phyloP scores from a whole-genome alignment of 1,140 invertebrate genomes.

The Drosophila nebulosa region DNA sequence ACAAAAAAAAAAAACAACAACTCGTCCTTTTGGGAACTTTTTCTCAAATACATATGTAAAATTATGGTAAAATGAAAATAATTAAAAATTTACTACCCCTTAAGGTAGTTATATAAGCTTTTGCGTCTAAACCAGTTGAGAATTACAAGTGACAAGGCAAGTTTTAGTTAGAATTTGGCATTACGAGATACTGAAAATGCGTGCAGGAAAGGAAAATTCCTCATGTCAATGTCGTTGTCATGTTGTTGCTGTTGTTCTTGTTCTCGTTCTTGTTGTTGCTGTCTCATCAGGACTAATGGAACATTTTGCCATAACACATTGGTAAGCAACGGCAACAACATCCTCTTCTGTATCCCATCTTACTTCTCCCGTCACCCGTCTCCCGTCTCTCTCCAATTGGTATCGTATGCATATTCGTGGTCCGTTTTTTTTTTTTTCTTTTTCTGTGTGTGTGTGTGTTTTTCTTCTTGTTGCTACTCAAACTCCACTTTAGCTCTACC shows the following conservation, averaged over 20 bases:
- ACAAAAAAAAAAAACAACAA: too few species aligned
- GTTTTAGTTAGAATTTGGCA: too few species aligned
- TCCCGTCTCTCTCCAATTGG: not conserved
- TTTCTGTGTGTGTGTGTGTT: too few species aligned
- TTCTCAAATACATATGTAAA: too few species aligned
- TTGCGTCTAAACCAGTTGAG: constrained; percentile 5
- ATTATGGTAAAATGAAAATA: too few species aligned
- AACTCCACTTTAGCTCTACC: constrained; percentile 31
- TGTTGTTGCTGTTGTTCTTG: constrained; percentile 24
- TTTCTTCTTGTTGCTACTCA: constrained; percentile 46
- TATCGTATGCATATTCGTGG: not conserved
- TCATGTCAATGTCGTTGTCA: not conserved
- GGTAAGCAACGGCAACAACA: constrained; percentile 39
- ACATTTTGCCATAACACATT: constrained; percentile 70
- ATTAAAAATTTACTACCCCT: too few species aligned
- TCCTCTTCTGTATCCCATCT: not conserved
- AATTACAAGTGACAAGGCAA: constrained; percentile 36
- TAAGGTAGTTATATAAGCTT: too few species aligned
- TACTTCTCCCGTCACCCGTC: too few species aligned
- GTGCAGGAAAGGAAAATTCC: too few species aligned
- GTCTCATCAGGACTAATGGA: constrained; percentile 77
- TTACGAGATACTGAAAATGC: too few species aligned
- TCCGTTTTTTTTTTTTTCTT: constrained; percentile 12
- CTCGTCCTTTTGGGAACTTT: too few species aligned
- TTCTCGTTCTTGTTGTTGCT: constrained; percentile 18